Evolutionary conservation across 2,888 invertebrate species (phyloP).

Genomic region (Brachycybe producta): DNA sequence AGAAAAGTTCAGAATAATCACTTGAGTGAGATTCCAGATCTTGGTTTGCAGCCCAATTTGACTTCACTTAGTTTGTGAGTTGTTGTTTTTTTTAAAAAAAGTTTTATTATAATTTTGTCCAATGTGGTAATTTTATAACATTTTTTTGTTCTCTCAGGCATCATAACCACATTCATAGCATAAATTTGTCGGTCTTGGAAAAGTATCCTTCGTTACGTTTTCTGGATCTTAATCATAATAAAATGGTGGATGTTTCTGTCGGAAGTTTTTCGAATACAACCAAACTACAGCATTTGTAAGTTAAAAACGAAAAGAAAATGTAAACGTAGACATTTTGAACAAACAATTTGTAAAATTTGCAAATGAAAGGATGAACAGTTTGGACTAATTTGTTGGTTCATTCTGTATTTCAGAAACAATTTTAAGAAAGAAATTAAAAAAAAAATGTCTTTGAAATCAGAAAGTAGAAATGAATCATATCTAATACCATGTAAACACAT

Average conservation of each 20-base stretch:
- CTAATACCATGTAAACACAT: too few species aligned
- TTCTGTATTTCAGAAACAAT: too few species aligned
- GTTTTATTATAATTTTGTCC: constrained; percentile 12
- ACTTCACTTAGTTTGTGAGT: constrained; percentile 42
- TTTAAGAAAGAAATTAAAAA: too few species aligned
- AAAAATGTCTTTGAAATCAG: too few species aligned
- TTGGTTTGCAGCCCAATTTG: constrained; percentile 33
- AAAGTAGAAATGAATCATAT: too few species aligned
- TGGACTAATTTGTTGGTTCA: too few species aligned
- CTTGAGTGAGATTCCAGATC: constrained; percentile 42
- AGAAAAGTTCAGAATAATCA: constrained; percentile 46
- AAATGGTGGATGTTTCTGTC: constrained; percentile 42
- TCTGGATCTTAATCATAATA: constrained; percentile 51
- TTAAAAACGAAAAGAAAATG: constrained; percentile 21
- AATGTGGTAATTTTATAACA: not conserved
- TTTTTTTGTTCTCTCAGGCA: constrained; percentile 32
- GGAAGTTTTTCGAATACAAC: constrained; percentile 48
- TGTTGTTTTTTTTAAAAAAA: constrained; percentile 13
- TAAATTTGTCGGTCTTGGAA: constrained; percentile 38
- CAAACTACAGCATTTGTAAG: constrained; percentile 40
- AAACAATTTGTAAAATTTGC: too few species aligned
- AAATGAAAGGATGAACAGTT: too few species aligned
- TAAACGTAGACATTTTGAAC: not conserved
- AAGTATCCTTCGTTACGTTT: constrained; percentile 43
- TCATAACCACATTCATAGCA: constrained; percentile 40